Conservation (phyloP, 2,797 vertebrate genomes). For the Anisognathus igniventris region DNA sequence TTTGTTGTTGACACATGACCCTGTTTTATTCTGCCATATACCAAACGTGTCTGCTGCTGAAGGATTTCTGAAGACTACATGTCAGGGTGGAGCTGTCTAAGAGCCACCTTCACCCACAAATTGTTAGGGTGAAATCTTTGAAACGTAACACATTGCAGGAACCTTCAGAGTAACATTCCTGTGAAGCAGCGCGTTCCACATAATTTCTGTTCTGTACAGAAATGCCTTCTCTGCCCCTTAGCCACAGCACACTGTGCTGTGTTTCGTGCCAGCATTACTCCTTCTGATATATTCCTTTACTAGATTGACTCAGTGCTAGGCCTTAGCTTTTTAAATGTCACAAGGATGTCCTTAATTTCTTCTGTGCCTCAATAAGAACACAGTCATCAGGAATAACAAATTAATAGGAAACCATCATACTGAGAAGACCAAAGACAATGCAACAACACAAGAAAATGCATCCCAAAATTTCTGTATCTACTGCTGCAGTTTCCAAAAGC, state of each 20-base stretch:
- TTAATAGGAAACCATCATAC: background rate
- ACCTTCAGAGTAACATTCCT: background rate
- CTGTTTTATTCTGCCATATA: background rate
- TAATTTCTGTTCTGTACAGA: background rate
- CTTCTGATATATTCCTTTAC: background rate
- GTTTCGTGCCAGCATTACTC: background rate
- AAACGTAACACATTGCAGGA: background rate
- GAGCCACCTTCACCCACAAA: background rate
- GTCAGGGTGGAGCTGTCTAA: background rate
- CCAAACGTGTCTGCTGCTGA: background rate
- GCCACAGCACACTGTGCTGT: background rate
- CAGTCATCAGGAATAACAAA: background rate
- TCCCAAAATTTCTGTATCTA: background rate
- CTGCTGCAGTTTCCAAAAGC: background rate
- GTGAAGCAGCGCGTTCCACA: background rate
- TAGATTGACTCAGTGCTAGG: background rate
- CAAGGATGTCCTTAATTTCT: background rate
- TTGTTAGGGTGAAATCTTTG: background rate
- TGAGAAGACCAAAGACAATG: background rate
- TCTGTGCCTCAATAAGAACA: background rate
- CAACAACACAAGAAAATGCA: background rate
- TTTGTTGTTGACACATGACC: background rate
- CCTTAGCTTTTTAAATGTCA: background rate
- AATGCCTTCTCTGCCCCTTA: background rate
- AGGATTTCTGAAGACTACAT: background rate